Evolutionary conservation across 2,797 vertebrate species (phyloP).

Genomic region (Oophaga sylvatica): DNA sequence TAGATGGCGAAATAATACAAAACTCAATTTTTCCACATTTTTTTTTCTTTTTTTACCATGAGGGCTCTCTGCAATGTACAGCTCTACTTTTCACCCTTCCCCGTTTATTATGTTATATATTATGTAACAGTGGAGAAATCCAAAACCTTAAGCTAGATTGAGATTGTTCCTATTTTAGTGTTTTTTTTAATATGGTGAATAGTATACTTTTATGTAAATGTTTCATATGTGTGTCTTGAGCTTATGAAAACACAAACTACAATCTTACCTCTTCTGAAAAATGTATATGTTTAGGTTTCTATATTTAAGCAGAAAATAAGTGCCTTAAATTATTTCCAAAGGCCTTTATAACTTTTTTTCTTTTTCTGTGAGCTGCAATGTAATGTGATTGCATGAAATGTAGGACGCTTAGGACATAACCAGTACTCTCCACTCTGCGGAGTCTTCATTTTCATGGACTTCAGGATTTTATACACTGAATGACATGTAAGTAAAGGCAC

Average conservation of each 20-base stretch:
- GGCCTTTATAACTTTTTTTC: neutral
- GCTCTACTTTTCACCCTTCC: neutral
- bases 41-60: neutral
- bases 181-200: neutral
- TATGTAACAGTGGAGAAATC: neutral
- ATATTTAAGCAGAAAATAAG: neutral
- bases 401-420: neutral
- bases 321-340: conserved; percentile 1
- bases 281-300: too few species aligned
- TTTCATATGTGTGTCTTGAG: neutral
- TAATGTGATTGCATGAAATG: neutral
- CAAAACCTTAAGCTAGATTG: neutral
- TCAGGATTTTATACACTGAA: neutral
- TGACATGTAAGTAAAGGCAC: too few species aligned
- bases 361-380: neutral
- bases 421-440: neutral
- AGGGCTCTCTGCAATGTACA: neutral
- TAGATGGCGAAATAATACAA: conserved; percentile 13
- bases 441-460: too few species aligned
- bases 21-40: neutral
- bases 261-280: conserved; percentile 19
- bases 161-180: neutral
- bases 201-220: neutral
- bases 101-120: neutral
- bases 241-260: neutral